These are phyloP conservation scores for Borostomias antarcticus DNA, from an alignment of 2,797 vertebrate species.

Conservation along the genomic window DNA sequence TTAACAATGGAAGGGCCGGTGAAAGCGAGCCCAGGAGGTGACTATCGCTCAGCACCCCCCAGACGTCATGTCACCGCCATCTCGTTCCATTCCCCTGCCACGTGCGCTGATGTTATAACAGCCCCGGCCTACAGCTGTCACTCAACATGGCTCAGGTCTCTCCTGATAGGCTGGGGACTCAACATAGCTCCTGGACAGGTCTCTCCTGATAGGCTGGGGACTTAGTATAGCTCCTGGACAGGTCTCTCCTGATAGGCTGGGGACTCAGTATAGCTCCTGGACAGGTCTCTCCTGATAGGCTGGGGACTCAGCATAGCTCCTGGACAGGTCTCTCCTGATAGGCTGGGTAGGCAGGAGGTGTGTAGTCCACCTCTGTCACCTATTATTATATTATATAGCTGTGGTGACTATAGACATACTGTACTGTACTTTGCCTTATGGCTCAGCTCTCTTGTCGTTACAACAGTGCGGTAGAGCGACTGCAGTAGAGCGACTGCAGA, in stretches of 20 bases:
- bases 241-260: too few species aligned
- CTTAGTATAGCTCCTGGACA: too few species aligned
- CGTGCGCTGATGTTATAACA: constrained; percentile 64
- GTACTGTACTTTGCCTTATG: background rate
- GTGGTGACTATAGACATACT: background rate
- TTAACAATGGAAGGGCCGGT: constrained; percentile 53
- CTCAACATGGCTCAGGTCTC: constrained; percentile 36
- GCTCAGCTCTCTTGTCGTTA: too few species aligned
- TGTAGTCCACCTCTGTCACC: constrained; percentile 25
- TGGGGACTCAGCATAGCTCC: too few species aligned
- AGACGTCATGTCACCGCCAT: constrained; percentile 51
- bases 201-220: background rate
- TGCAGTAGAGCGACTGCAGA: too few species aligned
- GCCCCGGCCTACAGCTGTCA: constrained; percentile 37
- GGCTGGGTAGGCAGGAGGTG: constrained; percentile 35
- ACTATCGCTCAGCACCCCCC: constrained; percentile 57
- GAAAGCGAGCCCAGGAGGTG: constrained; percentile 57
- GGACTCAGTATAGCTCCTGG: too few species aligned
- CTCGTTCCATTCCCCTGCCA: constrained; percentile 56
- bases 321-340: too few species aligned
- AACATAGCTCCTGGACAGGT: constrained; percentile 51
- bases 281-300: too few species aligned
- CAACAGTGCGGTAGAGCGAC: too few species aligned
- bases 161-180: too few species aligned
- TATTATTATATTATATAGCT: too few species aligned